Conservation (phyloP, 37 sponge, comb jelly and placozoan species). For the Theonella swinhoei region DNA sequence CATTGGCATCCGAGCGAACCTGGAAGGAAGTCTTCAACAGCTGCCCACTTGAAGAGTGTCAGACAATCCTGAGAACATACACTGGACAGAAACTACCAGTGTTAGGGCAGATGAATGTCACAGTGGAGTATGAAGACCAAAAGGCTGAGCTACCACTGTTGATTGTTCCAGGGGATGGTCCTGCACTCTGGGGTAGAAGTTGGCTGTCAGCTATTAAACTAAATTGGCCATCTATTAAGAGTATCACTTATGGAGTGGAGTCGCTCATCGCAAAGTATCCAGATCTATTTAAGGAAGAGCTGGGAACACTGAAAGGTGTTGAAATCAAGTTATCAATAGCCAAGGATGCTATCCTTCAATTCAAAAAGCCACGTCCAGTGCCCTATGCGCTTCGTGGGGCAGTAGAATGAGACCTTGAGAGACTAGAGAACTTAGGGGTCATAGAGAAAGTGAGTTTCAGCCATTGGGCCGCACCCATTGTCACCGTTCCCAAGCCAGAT, state of each 20-base stretch:
- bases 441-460: slow-evolving; percentile 17
- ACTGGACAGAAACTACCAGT: slow-evolving; percentile 11
- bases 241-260: neutral
- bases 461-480: slow-evolving; percentile 65
- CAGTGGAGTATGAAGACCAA: slow-evolving; percentile 5
- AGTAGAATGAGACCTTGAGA: slow-evolving; percentile 16
- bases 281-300: slow-evolving; percentile 18
- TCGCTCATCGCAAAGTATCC: neutral
- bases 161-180: slow-evolving; percentile 1
- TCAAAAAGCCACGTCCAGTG: neutral
- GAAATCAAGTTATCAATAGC: slow-evolving; percentile 4
- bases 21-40: no score
- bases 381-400: slow-evolving; percentile 15
- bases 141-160: neutral
- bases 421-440: slow-evolving; percentile 38
- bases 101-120: neutral
- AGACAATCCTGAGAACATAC: slow-evolving; percentile 21
- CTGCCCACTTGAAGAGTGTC: no score
- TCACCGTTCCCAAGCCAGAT: slow-evolving; percentile 46
- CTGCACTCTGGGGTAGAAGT: slow-evolving; percentile 16
- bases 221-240: slow-evolving; percentile 23
- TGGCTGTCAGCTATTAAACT: slow-evolving; percentile 19
- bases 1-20: no score
- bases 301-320: slow-evolving; percentile 12
- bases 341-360: slow-evolving; percentile 4